phyloP scores from a whole-genome alignment of 2,113 vertebrate species.

The Paratilapia polleni region DNA sequence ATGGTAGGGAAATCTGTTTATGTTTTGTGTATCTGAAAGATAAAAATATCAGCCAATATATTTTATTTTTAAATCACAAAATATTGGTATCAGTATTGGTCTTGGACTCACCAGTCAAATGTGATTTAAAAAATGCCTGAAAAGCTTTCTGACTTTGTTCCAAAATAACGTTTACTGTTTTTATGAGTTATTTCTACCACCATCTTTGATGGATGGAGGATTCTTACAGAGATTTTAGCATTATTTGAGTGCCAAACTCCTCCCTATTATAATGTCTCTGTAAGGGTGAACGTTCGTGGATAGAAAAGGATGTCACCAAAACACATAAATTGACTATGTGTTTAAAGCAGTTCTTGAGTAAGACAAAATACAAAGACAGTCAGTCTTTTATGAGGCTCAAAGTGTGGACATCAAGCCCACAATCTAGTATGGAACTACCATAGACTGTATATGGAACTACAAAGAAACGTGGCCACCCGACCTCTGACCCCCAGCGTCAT shows the following conservation, averaged over 20 bases:
- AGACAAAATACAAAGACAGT: too few relatives aligned
- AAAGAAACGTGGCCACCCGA: constrained; percentile 5
- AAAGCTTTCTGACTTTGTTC: background rate
- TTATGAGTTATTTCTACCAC: background rate
- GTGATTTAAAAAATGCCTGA: background rate
- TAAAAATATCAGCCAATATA: background rate
- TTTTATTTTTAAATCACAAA: background rate
- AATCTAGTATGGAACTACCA: background rate
- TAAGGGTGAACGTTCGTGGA: too few relatives aligned
- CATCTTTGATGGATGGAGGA: background rate
- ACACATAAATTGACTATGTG: too few relatives aligned
- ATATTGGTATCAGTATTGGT: background rate
- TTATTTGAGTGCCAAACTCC: background rate
- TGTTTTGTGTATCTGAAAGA: background rate
- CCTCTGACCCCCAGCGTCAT: constrained; percentile 40
- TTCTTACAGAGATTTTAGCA: too few relatives aligned
- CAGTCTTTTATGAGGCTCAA: background rate
- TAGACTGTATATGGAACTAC: constrained; percentile 14
- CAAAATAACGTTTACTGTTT: background rate
- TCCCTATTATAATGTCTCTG: background rate
- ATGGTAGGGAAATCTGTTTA: background rate
- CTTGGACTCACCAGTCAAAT: background rate
- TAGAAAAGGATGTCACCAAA: too few relatives aligned
- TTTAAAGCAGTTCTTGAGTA: too few relatives aligned
- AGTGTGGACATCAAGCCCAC: background rate